Evolutionary conservation across 2,113 vertebrate genomes (phyloP).

Genomic region (Pachyramphus minor): DNA sequence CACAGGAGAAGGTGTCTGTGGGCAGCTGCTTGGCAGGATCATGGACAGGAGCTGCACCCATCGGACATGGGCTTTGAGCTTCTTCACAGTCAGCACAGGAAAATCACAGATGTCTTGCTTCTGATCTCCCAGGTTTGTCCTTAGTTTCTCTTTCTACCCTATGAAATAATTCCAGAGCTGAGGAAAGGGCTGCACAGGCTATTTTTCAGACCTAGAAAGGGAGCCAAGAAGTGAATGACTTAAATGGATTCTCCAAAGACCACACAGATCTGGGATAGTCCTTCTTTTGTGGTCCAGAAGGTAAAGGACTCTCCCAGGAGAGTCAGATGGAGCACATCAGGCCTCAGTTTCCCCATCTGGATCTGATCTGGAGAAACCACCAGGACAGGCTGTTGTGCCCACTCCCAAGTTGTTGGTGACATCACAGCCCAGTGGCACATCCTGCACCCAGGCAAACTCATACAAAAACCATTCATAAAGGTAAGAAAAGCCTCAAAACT

Average conservation of each 20-base stretch:
- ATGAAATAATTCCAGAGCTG: neutral
- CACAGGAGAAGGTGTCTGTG: neutral
- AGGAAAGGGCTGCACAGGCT: neutral
- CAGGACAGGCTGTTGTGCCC: neutral
- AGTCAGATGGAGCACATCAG: rapidly evolving
- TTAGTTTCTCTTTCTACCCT: neutral
- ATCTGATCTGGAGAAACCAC: neutral
- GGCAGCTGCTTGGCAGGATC: neutral
- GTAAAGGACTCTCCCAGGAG: neutral
- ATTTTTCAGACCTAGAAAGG: neutral
- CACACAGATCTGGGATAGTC: neutral
- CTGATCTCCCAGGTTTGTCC: neutral
- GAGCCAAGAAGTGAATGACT: neutral
- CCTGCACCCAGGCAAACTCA: neutral
- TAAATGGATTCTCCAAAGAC: neutral
- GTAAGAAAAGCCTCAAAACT: neutral
- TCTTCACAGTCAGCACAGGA: neutral
- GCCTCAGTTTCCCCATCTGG: neutral
- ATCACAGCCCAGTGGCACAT: neutral
- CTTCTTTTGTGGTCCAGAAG: neutral
- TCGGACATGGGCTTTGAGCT: rapidly evolving
- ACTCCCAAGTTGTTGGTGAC: neutral
- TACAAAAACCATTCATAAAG: neutral
- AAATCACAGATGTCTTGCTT: neutral
- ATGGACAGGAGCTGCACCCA: neutral